Conservation (phyloP, 2,888 invertebrate species). For the Dendrolimus houi region DNA sequence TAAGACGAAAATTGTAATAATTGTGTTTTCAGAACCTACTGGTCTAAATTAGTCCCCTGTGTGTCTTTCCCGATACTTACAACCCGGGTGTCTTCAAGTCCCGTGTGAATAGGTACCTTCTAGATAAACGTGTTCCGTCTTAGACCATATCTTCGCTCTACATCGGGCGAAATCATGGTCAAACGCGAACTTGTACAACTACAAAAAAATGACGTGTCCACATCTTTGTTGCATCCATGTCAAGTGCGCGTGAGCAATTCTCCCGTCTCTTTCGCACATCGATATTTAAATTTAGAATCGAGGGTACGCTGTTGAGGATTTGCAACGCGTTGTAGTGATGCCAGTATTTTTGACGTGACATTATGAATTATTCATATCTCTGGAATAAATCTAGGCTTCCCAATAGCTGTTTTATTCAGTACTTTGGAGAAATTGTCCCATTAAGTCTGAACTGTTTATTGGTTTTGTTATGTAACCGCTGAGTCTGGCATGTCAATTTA, state of each 20-base stretch:
- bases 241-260: slow-evolving; percentile 33
- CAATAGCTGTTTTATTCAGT: background rate
- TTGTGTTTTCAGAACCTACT: too few species aligned
- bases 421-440: background rate
- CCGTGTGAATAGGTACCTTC: too few species aligned
- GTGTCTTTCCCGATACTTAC: too few species aligned
- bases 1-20: too few species aligned
- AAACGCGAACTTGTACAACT: too few species aligned
- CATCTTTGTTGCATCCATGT: background rate
- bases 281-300: slow-evolving; percentile 68
- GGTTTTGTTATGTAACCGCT: background rate
- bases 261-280: slow-evolving; percentile 51
- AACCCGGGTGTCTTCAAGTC: too few species aligned
- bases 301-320: slow-evolving; percentile 44
- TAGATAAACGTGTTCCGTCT: too few species aligned
- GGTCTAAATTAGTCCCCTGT: too few species aligned
- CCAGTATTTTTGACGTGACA: background rate
- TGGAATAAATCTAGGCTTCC: background rate
- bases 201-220: background rate
- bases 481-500: too few species aligned
- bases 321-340: slow-evolving; percentile 26
- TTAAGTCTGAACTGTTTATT: background rate
- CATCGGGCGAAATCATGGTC: too few species aligned
- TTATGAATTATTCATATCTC: background rate
- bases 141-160: too few species aligned